These are phyloP conservation scores for Sebastes iracundus DNA, from an alignment of 2,797 vertebrate species.

Conservation along the genomic window DNA sequence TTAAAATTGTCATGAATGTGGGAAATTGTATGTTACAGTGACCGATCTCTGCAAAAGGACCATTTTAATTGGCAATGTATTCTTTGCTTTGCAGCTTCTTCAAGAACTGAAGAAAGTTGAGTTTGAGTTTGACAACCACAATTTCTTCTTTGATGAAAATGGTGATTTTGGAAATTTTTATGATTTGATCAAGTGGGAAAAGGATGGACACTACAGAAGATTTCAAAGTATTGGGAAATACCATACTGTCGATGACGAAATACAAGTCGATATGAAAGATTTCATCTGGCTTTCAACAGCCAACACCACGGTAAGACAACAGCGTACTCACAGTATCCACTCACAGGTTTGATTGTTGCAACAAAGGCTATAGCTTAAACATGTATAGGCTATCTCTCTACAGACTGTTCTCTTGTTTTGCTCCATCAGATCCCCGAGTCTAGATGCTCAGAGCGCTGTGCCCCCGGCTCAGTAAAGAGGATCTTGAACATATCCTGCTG, in stretches of 20 bases:
- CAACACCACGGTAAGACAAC: conserved; percentile 41
- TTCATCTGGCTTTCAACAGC: conserved; percentile 33
- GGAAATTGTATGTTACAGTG: background rate
- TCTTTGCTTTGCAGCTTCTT: conserved; percentile 67
- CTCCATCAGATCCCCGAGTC: conserved; percentile 61
- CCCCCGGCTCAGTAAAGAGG: conserved; percentile 67
- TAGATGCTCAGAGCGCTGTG: conserved; percentile 70
- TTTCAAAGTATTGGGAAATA: conserved; percentile 67
- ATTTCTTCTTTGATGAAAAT: conserved; percentile 59
- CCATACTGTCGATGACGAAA: background rate
- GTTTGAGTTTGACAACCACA: conserved; percentile 42
- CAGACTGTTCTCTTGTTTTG: background rate
- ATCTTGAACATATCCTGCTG: conserved; percentile 74
- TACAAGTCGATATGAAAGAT: background rate
- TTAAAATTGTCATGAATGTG: background rate
- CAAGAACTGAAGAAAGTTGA: conserved; percentile 58
- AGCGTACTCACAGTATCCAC: background rate
- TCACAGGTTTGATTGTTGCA: background rate
- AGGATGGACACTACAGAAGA: background rate
- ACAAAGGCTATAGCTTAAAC: background rate
- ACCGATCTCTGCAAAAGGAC: background rate
- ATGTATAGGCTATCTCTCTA: background rate
- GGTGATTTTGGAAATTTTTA: conserved; percentile 72
- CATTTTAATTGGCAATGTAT: background rate
- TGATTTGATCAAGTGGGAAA: conserved; percentile 71